Conservation (phyloP, 1,140 invertebrate species). For the Cotesia typhae region DNA sequence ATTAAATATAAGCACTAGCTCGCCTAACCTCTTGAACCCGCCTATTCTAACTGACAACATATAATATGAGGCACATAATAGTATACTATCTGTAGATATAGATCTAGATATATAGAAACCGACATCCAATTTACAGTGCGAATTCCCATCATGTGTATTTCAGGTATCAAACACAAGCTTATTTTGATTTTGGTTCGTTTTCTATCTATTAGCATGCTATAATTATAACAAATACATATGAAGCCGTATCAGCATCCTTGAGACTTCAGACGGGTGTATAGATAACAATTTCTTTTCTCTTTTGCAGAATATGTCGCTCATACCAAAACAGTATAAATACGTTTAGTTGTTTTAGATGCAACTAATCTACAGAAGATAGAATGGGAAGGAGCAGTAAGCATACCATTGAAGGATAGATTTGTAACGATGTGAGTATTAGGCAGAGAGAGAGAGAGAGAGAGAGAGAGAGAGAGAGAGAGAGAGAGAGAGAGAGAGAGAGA, state of each 20-base stretch:
- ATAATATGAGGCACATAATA: slow-evolving; percentile 7
- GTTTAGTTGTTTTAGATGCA: too few species aligned
- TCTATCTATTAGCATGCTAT: slow-evolving; percentile 37
- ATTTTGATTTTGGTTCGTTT: slow-evolving; percentile 11
- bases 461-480: too few species aligned
- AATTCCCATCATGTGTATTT: slow-evolving; percentile 10
- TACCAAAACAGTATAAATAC: too few species aligned
- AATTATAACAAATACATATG: slow-evolving; percentile 41
- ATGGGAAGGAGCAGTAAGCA: too few species aligned
- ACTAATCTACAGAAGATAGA: neutral
- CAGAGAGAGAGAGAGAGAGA: neutral
- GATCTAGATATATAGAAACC: neutral
- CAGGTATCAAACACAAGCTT: slow-evolving; percentile 23
- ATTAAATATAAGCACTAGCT: slow-evolving; percentile 59
- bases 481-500: too few species aligned
- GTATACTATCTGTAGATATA: too few species aligned
- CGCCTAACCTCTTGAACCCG: slow-evolving; percentile 44
- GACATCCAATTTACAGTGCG: neutral
- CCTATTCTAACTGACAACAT: neutral
- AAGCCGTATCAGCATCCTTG: slow-evolving; percentile 18
- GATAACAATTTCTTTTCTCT: too few species aligned
- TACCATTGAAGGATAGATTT: neutral
- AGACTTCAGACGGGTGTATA: neutral
- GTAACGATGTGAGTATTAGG: neutral
- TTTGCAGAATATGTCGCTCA: too few species aligned